Base-by-base conservation (phyloP, 1,140 invertebrate genomes). In the Calliphora vicina region DNA sequence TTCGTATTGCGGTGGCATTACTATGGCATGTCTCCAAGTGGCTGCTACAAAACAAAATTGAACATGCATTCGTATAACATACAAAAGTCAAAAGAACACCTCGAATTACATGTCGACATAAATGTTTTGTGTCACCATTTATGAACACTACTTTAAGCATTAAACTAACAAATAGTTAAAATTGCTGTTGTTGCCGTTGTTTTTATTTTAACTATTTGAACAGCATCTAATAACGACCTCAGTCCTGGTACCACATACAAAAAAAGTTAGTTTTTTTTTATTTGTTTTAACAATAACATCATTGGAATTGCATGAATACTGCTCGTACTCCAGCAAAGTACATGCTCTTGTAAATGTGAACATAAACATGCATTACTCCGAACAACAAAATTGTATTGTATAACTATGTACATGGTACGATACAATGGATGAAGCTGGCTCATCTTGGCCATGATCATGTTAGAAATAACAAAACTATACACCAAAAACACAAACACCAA, bases 61-160 rank as follows among this genome's bases (percentile, higher is more conserved):
- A 45, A 78, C 35, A 43, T 78, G 23, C 35, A 43, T 43, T 43
- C 35, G 42, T 43, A 45, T 35, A 6, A 6, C 6, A 27, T n/a
- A 74, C 17, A 25, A 35, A 78, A 78, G 74, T 78, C 74, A 78
- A 78, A 78, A 45, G 74, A 78, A 78, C 74, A 78, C 74, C 74
- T 78, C 80, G 45, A 81, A 81, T 81, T 81, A 57, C 45, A 61
- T 81, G 81, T 82, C 67, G 81, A 82, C 81, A 72, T 72, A 71
- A 82, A 82, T 82, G 81, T 82, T 82, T 82, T 82, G 57, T 82
- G 81, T 82, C 81, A 82, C 81, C 81, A 82, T 82, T 82, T 82
- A 82, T 82, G 81, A 82, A 82, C 81, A 35, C 29, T 26, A 80
- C 29, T 13, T n/a, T 43, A 29, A 25, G 42, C n/a, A 50, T 67